Evolutionary conservation across 2,113 vertebrate species (phyloP).

Genomic region (Hydrochoerus hydrochaeris): DNA sequence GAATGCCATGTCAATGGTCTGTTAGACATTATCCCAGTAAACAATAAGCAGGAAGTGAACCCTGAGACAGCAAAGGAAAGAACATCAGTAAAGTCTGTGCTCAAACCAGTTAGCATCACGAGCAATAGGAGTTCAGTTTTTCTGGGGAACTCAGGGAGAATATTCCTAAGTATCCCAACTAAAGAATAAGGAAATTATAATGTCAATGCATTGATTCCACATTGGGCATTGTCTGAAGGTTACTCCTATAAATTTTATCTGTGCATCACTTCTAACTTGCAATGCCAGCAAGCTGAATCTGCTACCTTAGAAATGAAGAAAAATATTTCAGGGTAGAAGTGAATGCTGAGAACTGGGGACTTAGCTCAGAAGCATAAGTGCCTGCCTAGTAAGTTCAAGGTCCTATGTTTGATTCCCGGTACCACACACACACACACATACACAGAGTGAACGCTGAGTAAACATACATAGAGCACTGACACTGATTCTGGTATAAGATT

Average conservation of each 20-base stretch:
- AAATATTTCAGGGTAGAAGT: not conserved
- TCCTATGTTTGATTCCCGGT: too few relatives aligned
- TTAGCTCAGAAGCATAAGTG: too few relatives aligned
- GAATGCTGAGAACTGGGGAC: not conserved
- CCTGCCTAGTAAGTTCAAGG: too few relatives aligned
- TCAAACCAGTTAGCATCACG: not conserved
- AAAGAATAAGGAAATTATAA: not conserved
- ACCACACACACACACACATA: too few relatives aligned
- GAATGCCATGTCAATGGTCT: not conserved
- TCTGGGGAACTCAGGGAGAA: not conserved
- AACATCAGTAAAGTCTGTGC: not conserved
- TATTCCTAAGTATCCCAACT: not conserved
- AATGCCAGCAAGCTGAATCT: not conserved
- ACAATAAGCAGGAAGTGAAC: not conserved
- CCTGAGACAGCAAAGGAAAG: not conserved
- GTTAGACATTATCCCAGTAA: not conserved
- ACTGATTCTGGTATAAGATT: constrained; percentile 2
- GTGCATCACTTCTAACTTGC: not conserved
- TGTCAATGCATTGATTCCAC: not conserved
- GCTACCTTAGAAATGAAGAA: not conserved
- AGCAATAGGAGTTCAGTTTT: not conserved
- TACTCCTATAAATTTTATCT: not conserved
- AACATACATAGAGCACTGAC: not conserved
- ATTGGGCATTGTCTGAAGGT: not conserved
- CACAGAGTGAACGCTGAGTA: not conserved